phyloP scores from a whole-genome alignment of 2,113 vertebrate genomes.

The Scortum barcoo region DNA sequence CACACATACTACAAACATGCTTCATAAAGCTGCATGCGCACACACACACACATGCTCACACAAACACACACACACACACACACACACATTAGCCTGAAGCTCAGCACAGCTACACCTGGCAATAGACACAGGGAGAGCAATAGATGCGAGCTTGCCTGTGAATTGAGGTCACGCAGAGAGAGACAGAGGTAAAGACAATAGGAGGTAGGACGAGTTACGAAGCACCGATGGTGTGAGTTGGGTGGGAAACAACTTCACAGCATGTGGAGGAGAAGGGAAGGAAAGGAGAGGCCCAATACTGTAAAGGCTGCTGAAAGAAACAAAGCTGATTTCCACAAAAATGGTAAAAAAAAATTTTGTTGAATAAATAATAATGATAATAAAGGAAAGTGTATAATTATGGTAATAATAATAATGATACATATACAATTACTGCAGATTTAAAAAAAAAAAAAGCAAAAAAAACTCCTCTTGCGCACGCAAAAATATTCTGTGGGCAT shows the following conservation, averaged over 20 bases:
- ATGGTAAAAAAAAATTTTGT: neutral
- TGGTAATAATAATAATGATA: neutral
- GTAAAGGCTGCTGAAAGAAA: neutral
- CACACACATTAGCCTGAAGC: slow-evolving; percentile 64
- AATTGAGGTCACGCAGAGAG: slow-evolving; percentile 77
- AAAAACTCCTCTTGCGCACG: neutral
- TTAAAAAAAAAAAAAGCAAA: neutral
- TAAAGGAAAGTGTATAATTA: neutral
- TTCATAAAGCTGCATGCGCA: neutral
- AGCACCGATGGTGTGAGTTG: slow-evolving; percentile 56
- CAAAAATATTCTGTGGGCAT: neutral
- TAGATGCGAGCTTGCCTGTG: slow-evolving; percentile 63
- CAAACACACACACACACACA: slow-evolving; percentile 15
- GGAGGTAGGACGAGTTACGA: slow-evolving; percentile 65
- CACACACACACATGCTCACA: neutral
- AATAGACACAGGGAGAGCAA: slow-evolving; percentile 59
- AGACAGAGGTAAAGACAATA: slow-evolving; percentile 72
- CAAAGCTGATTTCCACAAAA: neutral
- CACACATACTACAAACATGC: slow-evolving; percentile 48
- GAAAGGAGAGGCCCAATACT: neutral
- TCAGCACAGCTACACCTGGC: slow-evolving; percentile 69
- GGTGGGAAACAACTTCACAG: slow-evolving; percentile 28
- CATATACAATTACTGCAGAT: neutral
- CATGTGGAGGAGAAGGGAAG: slow-evolving; percentile 6
- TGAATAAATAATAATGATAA: neutral